Conservation (phyloP, 2,113 vertebrate genomes). For the Parotia lawesii region DNA sequence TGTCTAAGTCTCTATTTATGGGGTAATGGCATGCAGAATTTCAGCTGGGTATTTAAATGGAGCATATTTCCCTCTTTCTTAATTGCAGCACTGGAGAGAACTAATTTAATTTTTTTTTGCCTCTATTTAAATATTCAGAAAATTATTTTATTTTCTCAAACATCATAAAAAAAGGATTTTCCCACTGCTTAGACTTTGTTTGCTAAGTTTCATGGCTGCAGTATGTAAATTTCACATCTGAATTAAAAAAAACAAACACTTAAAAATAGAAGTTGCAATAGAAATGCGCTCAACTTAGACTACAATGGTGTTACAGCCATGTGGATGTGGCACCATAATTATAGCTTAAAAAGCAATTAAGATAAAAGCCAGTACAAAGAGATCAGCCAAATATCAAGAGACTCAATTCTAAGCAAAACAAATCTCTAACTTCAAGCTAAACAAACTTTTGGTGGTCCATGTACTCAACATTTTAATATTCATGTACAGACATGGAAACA, state of each 20-base stretch:
- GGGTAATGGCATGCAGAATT: slow-evolving; percentile 11
- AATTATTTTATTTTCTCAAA: background rate
- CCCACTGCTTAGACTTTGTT: background rate
- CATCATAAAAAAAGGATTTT: background rate
- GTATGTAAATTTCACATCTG: slow-evolving; percentile 21
- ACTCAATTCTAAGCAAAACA: slow-evolving; percentile 56
- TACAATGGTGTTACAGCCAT: background rate
- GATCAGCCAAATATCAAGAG: slow-evolving; percentile 56
- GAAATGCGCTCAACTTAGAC: background rate
- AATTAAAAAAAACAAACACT: background rate
- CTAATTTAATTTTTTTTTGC: background rate
- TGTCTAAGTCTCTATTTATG: background rate
- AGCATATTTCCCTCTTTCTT: background rate
- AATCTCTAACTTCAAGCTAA: slow-evolving; percentile 51
- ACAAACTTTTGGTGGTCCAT: slow-evolving; percentile 54
- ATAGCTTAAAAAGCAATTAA: slow-evolving; percentile 48
- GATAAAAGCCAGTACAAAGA: slow-evolving; percentile 56
- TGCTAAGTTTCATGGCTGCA: background rate
- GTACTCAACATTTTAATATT: slow-evolving; percentile 30
- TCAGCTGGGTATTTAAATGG: background rate
- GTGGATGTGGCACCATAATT: slow-evolving; percentile 47
- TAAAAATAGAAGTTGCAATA: slow-evolving; percentile 15
- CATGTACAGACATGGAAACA: background rate
- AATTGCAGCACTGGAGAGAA: background rate
- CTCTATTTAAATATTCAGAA: background rate